Evolutionary conservation across 2,888 invertebrate species (phyloP).

Genomic region (Eugnorisma glareosa): DNA sequence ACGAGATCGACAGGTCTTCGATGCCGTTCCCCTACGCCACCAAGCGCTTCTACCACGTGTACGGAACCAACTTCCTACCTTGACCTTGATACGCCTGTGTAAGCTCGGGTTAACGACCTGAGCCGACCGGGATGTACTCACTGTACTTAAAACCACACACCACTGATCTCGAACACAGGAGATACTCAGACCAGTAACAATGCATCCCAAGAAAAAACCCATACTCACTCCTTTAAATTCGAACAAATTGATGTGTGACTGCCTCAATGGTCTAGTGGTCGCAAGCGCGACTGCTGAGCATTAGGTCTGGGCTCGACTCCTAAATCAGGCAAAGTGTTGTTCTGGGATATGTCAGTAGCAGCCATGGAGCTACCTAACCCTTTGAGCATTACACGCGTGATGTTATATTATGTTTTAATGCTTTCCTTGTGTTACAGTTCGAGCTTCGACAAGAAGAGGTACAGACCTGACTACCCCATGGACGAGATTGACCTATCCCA

Average conservation of each 20-base stretch:
- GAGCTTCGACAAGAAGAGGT: constrained; percentile 81
- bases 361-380: not conserved
- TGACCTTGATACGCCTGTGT: constrained; percentile 79
- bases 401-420: constrained; percentile 19
- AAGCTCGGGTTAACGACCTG: constrained; percentile 68
- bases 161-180: constrained; percentile 19
- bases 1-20: constrained; percentile 91
- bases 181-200: not conserved
- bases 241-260: no score
- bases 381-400: not conserved
- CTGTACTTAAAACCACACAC: constrained; percentile 9
- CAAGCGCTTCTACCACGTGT: constrained; percentile 91
- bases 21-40: constrained; percentile 85
- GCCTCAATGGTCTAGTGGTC: not conserved
- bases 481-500: constrained; percentile 87
- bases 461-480: constrained; percentile 85
- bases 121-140: constrained; percentile 16
- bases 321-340: not conserved
- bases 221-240: no score
- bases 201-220: not conserved
- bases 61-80: constrained; percentile 87
- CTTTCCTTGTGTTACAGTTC: constrained; percentile 68
- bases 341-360: not conserved
- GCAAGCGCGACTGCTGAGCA: not conserved
- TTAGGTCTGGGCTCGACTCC: not conserved